A percentile compares a stretch with the other conserved stretches of the same genome.
Conservation (phyloP, 2,113 vertebrate genomes). For the Platycercus adscitus region DNA sequence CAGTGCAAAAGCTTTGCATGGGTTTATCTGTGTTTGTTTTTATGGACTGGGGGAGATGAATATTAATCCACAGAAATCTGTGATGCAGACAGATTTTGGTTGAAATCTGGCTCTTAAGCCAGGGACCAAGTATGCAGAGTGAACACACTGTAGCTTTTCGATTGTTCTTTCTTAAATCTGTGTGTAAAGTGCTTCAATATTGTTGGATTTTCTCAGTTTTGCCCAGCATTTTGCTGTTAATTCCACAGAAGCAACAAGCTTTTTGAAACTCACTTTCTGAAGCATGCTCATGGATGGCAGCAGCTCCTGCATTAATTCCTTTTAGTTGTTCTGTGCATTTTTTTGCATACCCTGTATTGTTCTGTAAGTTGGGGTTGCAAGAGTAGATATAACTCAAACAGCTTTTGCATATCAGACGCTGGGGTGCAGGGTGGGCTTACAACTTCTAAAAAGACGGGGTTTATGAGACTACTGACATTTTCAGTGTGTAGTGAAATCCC, state of each 20-base stretch:
- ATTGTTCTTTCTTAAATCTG: not conserved
- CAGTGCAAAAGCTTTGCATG: not conserved
- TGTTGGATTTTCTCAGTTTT: not conserved
- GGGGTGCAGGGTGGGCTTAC: not conserved
- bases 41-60: not conserved
- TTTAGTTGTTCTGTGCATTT: accelerated
- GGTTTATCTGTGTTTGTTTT: not conserved
- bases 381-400: not conserved
- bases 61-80: not conserved
- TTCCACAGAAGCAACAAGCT: not conserved
- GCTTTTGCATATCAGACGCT: not conserved
- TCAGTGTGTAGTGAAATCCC: not conserved
- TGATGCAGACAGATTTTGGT: not conserved
- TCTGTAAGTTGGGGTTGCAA: not conserved
- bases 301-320: not conserved
- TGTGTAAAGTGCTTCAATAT: not conserved
- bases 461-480: not conserved
- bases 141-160: not conserved
- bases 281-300: not conserved
- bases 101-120: not conserved
- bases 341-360: not conserved
- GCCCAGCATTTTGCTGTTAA: not conserved
- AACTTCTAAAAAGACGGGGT: not conserved
- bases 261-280: not conserved
- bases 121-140: not conserved